Evolutionary conservation across 2,113 vertebrate species (phyloP), one percentile per base, ranked within the genome.

Genomic region (Cranoglanis bouderius): DNA sequence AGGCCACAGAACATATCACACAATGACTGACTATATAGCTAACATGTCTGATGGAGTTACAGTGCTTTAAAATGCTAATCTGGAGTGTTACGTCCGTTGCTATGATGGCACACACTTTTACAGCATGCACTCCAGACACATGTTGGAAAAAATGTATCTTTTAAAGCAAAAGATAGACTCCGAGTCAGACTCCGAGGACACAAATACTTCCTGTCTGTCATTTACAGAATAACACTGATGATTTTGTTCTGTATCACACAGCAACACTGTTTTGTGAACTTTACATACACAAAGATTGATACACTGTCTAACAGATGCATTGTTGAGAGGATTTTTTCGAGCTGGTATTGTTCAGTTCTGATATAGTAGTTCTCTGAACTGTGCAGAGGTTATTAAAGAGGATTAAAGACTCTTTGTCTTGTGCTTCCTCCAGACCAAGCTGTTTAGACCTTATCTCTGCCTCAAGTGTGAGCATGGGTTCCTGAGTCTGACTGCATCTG

Each of bases 401-500:
- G 7, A 82, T 75, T 55, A 43, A 72, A 38, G 26, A 19, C 10
- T 35, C 18, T 83, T 86, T 49, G 53, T 80, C 49, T 80, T 9
- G 55, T 13, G 57, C 19, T 21, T 57, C 13, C 38, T 14, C 74
- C 74, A 46, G 38, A 6, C 38, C 35, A 19, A 43, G 32, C 46
- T 78, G 21, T 87, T 6, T 29, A 80, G 81, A 87, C 84, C 46
- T 38, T 84, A 46, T 87, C 85, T 57, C 16, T 53, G 35, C 16
- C 29, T 87, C 59, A 70, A 77, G 19, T 26, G n/a, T 84, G n/a
- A 75, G 81, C 82, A 51, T 84, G 35, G 46, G 21, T 87, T 90
- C 82, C 81, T 70, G 81, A 87, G 75, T 59, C 85, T 83, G 53
- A 40, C 75, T 72, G 21, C 75, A 57, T 82, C 77, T 85, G 40